These are phyloP conservation scores for Eupithecia dodoneata DNA, from an alignment of 2,888 invertebrate species.

Conservation along the genomic window DNA sequence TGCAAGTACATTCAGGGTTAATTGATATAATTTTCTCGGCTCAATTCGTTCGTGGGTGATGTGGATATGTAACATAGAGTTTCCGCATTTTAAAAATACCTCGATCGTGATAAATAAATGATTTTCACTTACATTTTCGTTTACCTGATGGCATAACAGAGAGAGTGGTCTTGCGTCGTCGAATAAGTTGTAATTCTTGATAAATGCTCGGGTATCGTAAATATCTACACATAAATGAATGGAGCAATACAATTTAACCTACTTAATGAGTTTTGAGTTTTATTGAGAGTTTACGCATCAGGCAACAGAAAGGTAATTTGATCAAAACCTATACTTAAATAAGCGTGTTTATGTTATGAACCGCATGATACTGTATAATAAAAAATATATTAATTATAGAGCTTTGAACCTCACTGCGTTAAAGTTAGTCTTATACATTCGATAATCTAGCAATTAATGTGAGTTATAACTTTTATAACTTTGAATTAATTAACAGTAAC, in stretches of 20 bases:
- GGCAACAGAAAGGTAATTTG: neutral
- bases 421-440: neutral
- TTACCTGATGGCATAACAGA: conserved; percentile 51
- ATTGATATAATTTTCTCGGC: neutral
- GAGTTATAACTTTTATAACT: neutral
- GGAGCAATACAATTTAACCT: conserved; percentile 30
- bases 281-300: conserved; percentile 15
- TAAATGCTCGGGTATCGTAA: conserved; percentile 39
- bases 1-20: conserved; percentile 3
- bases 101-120: neutral
- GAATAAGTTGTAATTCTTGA: conserved; percentile 43
- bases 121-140: conserved; percentile 36
- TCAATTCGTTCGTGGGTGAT: neutral
- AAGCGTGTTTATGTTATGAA: neutral
- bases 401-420: neutral
- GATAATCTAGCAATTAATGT: neutral
- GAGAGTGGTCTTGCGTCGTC: conserved; percentile 47
- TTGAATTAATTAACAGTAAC: neutral
- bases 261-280: conserved; percentile 31
- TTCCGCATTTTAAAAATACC: conserved; percentile 6
- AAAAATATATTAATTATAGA: neutral
- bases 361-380: neutral
- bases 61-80: neutral
- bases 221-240: conserved; percentile 30
- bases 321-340: neutral